Evolutionary conservation across 2,888 invertebrate species (phyloP).

Genomic region (Trilocha varians): DNA sequence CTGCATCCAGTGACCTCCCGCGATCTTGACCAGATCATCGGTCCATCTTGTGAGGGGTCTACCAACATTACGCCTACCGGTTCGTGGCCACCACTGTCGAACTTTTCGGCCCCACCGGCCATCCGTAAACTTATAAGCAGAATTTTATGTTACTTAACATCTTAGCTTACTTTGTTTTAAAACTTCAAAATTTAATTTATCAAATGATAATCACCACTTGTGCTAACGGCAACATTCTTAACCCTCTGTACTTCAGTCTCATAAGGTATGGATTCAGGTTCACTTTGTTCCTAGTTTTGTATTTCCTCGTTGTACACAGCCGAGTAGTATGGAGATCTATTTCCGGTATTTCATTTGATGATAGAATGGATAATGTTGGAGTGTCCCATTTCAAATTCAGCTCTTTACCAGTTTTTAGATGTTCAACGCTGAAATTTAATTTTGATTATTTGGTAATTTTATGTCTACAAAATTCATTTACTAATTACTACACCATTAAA

Average conservation of each 20-base stretch:
- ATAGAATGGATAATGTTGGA: conserved; percentile 22
- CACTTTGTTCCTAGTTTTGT: conserved; percentile 22
- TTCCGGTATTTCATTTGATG: neutral
- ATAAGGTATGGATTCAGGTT: conserved; percentile 30
- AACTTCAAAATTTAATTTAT: neutral
- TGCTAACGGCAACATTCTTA: conserved; percentile 19
- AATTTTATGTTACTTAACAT: too few relatives aligned
- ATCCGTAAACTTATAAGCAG: too few relatives aligned
- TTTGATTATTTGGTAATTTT: too few relatives aligned
- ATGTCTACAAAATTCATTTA: too few relatives aligned
- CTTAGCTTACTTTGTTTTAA: too few relatives aligned
- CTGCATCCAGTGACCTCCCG: too few relatives aligned
- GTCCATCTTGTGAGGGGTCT: too few relatives aligned
- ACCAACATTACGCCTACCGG: too few relatives aligned
- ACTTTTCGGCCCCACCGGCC: too few relatives aligned
- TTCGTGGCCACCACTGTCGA: too few relatives aligned
- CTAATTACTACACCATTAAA: too few relatives aligned
- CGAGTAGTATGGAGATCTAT: conserved; percentile 10
- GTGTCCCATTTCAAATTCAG: conserved; percentile 25
- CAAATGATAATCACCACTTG: conserved; percentile 20
- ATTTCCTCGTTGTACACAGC: conserved; percentile 33
- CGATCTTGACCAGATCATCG: too few relatives aligned
- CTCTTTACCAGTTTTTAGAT: conserved; percentile 41
- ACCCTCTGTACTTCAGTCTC: conserved; percentile 47
- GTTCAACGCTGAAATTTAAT: conserved; percentile 34